A percentile compares a stretch with the other conserved stretches of the same genome.
These are phyloP conservation scores for Lutraria lutraria DNA, from an alignment of 2,888 invertebrate genomes.

Conservation along the genomic window DNA sequence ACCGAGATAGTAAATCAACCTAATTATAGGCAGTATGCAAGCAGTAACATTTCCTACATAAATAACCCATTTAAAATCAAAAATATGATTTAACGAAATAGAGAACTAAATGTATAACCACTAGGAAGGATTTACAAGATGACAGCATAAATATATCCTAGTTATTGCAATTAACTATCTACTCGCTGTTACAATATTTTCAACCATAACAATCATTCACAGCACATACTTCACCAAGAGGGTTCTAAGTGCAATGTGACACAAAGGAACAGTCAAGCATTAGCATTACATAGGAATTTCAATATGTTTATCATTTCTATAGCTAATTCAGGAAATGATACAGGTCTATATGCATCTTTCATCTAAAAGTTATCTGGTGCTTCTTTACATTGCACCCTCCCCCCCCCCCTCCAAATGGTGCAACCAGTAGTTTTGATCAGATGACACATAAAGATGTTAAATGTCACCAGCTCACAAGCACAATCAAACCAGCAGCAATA, in stretches of 20 bases:
- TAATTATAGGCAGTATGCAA: no score
- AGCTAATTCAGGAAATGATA: slow-evolving; percentile 3
- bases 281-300: not conserved
- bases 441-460: not conserved
- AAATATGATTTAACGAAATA: not conserved
- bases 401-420: not conserved
- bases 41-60: no score
- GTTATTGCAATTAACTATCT: not conserved
- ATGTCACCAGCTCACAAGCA: not conserved
- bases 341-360: not conserved
- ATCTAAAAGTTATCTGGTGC: not conserved
- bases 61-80: no score
- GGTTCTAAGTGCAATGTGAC: not conserved
- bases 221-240: not conserved
- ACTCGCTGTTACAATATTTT: not conserved
- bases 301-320: not conserved
- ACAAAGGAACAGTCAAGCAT: not conserved
- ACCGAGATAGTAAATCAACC: no score
- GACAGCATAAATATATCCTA: not conserved
- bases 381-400: not conserved
- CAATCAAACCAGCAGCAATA: not conserved
- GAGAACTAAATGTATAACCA: not conserved
- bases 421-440: not conserved
- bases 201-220: not conserved
- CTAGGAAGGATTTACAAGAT: not conserved